These are phyloP conservation scores for Schizaphis graminum DNA, from an alignment of 2,888 invertebrate species.

Conservation along the genomic window DNA sequence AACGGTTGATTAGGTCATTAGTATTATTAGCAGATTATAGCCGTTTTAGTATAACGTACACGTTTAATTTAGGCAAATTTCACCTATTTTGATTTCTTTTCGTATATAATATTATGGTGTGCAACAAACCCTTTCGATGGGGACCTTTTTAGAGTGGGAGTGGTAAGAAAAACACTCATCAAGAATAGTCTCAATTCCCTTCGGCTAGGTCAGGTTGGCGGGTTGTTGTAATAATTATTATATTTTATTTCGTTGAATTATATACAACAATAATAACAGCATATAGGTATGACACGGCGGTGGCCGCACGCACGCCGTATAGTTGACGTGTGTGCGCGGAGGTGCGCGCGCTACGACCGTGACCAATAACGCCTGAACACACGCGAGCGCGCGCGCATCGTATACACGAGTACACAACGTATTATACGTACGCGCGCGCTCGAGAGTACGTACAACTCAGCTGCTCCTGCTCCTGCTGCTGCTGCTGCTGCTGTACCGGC, in stretches of 20 bases:
- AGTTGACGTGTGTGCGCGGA: not conserved
- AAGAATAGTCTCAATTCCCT: not conserved
- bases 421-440: not conserved
- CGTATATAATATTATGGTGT: too few species aligned
- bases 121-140: not conserved
- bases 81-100: not conserved
- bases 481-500: not conserved
- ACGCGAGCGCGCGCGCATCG: conserved; percentile 42
- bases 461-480: not conserved
- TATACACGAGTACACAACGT: not conserved
- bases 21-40: not conserved
- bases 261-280: not conserved
- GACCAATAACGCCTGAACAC: not conserved
- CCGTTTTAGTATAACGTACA: not conserved
- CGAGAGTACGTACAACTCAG: not conserved
- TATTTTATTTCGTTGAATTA: not conserved
- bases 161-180: not conserved
- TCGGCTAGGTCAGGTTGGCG: not conserved
- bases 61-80: not conserved
- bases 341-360: conserved; percentile 3
- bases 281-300: not conserved
- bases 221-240: not conserved
- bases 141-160: not conserved
- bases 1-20: not conserved
- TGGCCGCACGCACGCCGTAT: not conserved